phyloP scores from a whole-genome alignment of 2,797 vertebrate species.

The Tamandua tetradactyla region DNA sequence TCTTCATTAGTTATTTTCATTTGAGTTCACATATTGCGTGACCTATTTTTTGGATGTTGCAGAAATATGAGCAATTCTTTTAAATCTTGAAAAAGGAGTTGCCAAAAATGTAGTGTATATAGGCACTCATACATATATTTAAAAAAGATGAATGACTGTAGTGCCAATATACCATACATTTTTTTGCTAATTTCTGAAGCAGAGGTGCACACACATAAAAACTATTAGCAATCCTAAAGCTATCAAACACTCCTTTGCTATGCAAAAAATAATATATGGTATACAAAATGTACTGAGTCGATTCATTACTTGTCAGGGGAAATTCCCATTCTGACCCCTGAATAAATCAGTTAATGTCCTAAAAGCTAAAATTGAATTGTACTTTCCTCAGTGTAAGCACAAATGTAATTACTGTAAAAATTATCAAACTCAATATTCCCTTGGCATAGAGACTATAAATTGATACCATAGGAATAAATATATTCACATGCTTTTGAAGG shows the following conservation, averaged over 20 bases:
- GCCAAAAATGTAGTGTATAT: neutral
- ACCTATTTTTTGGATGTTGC: constrained; percentile 69
- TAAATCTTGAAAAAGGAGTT: constrained; percentile 41
- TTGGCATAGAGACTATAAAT: neutral
- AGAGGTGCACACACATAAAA: neutral
- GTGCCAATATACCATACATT: neutral
- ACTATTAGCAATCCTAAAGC: constrained; percentile 31
- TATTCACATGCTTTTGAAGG: neutral
- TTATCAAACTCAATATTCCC: neutral
- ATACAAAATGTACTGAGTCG: neutral
- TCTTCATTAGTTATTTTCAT: constrained; percentile 70
- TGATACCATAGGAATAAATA: constrained; percentile 7
- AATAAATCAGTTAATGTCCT: constrained; percentile 59
- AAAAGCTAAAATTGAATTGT: constrained; percentile 63
- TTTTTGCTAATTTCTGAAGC: constrained; percentile 39
- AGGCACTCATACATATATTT: neutral
- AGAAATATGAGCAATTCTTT: constrained; percentile 51
- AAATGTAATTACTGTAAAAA: constrained; percentile 57
- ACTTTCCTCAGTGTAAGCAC: constrained; percentile 42
- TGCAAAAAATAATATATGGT: constrained; percentile 51
- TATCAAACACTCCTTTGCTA: constrained; percentile 60
- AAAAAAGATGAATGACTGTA: neutral
- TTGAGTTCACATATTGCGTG: constrained; percentile 56
- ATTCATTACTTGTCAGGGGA: constrained; percentile 61
- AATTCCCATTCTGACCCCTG: constrained; percentile 55